Percentiles rank a stretch among this genome's conserved stretches.
Conservation (phyloP, 2,797 vertebrate species). For the Phylloscopus collybita region DNA sequence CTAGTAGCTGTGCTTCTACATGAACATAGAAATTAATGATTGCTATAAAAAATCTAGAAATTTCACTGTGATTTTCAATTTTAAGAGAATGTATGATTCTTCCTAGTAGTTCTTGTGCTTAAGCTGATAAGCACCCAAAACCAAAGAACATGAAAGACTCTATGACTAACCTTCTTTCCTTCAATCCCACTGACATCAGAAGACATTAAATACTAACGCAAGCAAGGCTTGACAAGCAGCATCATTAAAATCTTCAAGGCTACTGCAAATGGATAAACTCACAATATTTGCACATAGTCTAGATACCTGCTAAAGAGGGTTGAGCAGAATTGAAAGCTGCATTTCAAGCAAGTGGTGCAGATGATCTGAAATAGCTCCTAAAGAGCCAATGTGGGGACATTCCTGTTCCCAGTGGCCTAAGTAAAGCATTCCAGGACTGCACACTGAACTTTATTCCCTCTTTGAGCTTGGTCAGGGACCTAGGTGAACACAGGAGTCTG, state of each 20-base stretch:
- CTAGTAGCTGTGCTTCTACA: not conserved
- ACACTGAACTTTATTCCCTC: not conserved
- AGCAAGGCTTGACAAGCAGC: not conserved
- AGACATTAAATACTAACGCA: not conserved
- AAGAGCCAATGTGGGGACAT: not conserved
- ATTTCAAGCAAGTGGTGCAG: not conserved
- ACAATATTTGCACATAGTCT: not conserved
- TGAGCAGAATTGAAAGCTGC: not conserved
- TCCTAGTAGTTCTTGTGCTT: not conserved
- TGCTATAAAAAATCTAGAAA: not conserved
- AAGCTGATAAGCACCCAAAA: not conserved
- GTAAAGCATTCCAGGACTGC: not conserved
- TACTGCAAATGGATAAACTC: not conserved
- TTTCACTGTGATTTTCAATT: not conserved
- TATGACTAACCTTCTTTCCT: not conserved
- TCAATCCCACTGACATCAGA: not conserved
- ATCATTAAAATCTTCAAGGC: not conserved
- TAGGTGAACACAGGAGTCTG: not conserved
- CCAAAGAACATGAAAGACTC: not conserved
- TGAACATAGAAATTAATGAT: not conserved
- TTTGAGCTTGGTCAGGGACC: not conserved
- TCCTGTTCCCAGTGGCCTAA: not conserved
- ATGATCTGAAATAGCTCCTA: not conserved
- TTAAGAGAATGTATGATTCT: accelerated
- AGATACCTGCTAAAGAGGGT: not conserved